phyloP scores from a whole-genome alignment of 92 coral and sea anemone genomes.

The Scolanthus callimorphus region DNA sequence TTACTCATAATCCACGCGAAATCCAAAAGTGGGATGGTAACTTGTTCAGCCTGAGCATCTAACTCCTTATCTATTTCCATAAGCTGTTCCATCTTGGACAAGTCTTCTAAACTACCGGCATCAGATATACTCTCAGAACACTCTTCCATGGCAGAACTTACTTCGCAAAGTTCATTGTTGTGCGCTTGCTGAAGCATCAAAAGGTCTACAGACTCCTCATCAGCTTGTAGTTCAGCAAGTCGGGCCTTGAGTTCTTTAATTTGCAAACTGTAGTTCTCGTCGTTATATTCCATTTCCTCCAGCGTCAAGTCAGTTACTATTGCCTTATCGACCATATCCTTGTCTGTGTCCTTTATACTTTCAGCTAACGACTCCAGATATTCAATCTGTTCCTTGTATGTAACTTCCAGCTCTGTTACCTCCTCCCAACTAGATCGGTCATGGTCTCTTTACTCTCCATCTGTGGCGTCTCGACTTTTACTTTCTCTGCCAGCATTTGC shows the following conservation, averaged over 20 bases:
- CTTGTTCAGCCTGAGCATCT: no score
- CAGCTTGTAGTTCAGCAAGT: constrained; percentile 5
- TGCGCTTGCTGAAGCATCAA: background rate
- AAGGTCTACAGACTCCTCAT: background rate
- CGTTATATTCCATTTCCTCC: constrained; percentile 39
- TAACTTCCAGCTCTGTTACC: constrained; percentile 10
- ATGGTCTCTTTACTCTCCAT: constrained; percentile 5
- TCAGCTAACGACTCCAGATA: constrained; percentile 4
- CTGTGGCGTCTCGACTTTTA: background rate
- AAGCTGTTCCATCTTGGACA: no score
- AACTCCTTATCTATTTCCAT: no score
- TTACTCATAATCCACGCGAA: background rate
- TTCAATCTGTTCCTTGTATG: constrained; percentile 20
- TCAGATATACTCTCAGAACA: no score
- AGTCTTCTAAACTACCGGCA: no score
- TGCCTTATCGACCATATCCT: constrained; percentile 1
- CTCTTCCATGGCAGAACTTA: no score
- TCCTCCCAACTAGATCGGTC: constrained; percentile 44
- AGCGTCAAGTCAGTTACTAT: constrained; percentile 59
- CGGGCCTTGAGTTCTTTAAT: constrained; percentile 14
- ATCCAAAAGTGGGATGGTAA: background rate
- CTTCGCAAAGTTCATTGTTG: constrained; percentile 10
- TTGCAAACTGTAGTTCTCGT: constrained; percentile 4
- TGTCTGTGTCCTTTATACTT: background rate
- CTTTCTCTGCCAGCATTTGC: constrained; percentile 8